Evolutionary conservation across 2,888 invertebrate species (phyloP), one percentile per base, ranked within the genome.

Genomic region (Brachypterus glaber): DNA sequence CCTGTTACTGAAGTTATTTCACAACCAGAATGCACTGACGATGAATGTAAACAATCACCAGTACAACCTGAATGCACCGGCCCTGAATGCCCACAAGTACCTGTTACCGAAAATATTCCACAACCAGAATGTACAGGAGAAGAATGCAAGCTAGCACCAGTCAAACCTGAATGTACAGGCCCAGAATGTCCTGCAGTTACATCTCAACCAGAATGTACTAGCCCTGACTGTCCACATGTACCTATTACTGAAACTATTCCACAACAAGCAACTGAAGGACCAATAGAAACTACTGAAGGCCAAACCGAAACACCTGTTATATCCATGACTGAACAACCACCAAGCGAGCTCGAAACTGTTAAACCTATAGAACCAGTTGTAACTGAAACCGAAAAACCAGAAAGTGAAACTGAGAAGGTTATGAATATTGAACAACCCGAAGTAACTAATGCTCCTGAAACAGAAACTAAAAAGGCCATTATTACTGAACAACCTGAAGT

Each of bases 311-410:
- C 4, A 9, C 9, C 40, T 31, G 11, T 21, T 25, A 15, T 40
- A 30, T 21, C 27, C 9, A 21, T 14, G 26, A 15, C 34, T 33
- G 35, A 41, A 33, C 25, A 36, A 26, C 35, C 35, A 35, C 38
- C 21, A 37, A 35, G 46, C 2, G 38, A 38, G 35, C 17, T 17
- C 17, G 33, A 31, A 12, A 24, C 16, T 15, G 17, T n/a, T 17
- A 17, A 27, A 34, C 27, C 27, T 13, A n/a, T n/a, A n/a, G 32
- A 32, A 32, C 2, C 15, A 17, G 3, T 9, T 3, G 15, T 11
- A 16, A 11, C 33, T 34, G 25, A 25, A 26, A 34, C 21, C n/a
- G 34, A 25, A 25, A 18, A 21, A 25, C 12, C 34, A 13, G 27
- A 21, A 21, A 5, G 7, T 7, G 9, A 13, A 9, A 27, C 27